phyloP scores from a whole-genome alignment of 2,888 invertebrate genomes.

The Oscheius onirici region DNA sequence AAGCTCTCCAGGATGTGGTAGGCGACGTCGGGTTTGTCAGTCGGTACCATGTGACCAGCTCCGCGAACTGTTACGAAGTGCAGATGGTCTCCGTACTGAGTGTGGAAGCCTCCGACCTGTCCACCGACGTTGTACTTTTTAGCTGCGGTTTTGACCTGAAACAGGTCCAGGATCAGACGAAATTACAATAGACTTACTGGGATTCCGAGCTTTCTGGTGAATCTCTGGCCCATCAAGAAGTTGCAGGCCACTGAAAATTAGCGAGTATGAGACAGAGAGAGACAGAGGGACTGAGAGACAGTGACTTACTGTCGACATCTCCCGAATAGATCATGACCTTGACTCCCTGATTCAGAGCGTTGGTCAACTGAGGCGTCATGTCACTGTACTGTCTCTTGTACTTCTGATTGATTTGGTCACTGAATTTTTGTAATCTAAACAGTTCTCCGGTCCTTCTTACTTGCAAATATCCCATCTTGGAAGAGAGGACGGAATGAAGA shows the following conservation, averaged over 20 bases:
- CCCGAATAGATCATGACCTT: constrained; percentile 34
- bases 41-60: constrained; percentile 34
- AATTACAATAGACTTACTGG: constrained; percentile 28
- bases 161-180: background rate
- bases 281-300: no score
- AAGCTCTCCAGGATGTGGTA: constrained; percentile 30
- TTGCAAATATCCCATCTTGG: constrained; percentile 13
- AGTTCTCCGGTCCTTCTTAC: background rate
- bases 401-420: constrained; percentile 45
- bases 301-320: constrained; percentile 44
- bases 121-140: constrained; percentile 42
- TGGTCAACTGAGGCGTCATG: constrained; percentile 51
- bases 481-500: background rate
- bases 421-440: background rate
- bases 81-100: constrained; percentile 43
- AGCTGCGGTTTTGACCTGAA: constrained; percentile 44
- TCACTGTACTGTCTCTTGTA: constrained; percentile 59
- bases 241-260: constrained; percentile 47
- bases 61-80: constrained; percentile 46
- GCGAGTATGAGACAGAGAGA: no score
- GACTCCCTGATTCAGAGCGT: constrained; percentile 50
- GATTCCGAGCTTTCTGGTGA: constrained; percentile 49
- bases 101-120: constrained; percentile 54
- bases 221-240: constrained; percentile 54
- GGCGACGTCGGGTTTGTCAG: constrained; percentile 33